Base-by-base conservation (phyloP, 2,888 invertebrate genomes). In the Phalangium opilio region DNA sequence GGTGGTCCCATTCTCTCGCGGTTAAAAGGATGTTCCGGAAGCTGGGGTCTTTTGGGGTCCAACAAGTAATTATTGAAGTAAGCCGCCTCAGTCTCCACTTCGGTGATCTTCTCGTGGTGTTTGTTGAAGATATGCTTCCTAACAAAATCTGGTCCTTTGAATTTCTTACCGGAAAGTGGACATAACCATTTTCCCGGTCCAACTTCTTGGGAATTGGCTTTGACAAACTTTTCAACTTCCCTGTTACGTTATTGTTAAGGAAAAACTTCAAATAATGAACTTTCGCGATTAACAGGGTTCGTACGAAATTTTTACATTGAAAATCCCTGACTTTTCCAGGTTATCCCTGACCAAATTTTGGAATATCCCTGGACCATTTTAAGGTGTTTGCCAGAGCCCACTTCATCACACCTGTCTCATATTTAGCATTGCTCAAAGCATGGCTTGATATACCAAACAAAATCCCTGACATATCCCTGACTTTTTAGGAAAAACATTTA, bases 171-270 rank as follows among this genome's bases (percentile, higher is more conserved):
- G 47, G 93, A 95, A 8, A 98, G 70, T 0, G 98, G 98, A 67
- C 98, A 98, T 56, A 98, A 67, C 96, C 96, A 98, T 61, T 98
- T 98, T 65, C 96, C 98, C 64, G 93, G 93, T 0, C 87, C 85
- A 55, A 98, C 64, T 68, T 98, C 96, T 62, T 96, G 87, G 0
- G 93, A 93, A 65, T 98, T 98, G 0, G 90, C 82, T 60, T 83
- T 79, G 14, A 98, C 81, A 65, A 98, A 95, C 65, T 90, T 90
- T 61, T 95, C 93, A 1, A 93, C 83, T 68, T 86, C 87, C 43
- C 57, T 62, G 44, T n/a, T 43, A 14, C n/a, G 14, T 33, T 12
- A 12, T n/a, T 10, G 32, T 45, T 32, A 45, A 45, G 45, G 17
- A 45, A 19, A 41, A 41, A n/a, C n/a, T n/a, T n/a, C n/a, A n/a